Evolutionary conservation across 2,797 vertebrate species (phyloP), one percentile per base, ranked within the genome.

Genomic region (Cyprinodon diabolis): DNA sequence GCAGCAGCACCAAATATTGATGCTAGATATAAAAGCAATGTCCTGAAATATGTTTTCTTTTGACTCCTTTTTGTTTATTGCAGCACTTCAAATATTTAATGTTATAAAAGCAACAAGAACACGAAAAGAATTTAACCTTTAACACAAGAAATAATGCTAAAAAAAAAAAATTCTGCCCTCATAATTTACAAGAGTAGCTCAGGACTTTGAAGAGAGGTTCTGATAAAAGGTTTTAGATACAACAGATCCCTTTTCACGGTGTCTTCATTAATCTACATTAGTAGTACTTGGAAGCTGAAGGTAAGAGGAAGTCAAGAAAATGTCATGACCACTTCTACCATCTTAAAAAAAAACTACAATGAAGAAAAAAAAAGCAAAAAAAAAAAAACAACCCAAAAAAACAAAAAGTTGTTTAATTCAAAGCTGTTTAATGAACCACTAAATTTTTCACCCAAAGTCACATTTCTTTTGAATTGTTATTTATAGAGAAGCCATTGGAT

Each of bases 1-100:
- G 65, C 71, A 65, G 80, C 78, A 15, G 81, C 70, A 84, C 78
- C 74, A 84, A 76, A 81, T 85, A 83, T 83, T 81, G 77, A 86
- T 49, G 45, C 25, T 15, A 51, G 40, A 71, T 84, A 85, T 78
- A 85, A 88, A 72, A 79, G 84, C 75, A 88, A 82, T 67, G 73
- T 81, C 71, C 56, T 74, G 73, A 84, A 76, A 84, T 84, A 81
- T 57, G 68, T 62, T 75, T 51, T 60, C 3, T 79, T 30, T 78
- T 68, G 66, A 25, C 70, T 57, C 54, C 76, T 81, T 75, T 74
- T 70, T 68, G 62, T 55, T 77, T 60, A 51, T 25, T 68, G 60
- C 15, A 40, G 35, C 62, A 56, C 82, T 82, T 82, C 37, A 69
- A 71, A 80, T 52, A 62, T 54, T 72, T 80, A 79, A 68, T 68